Conservation (phyloP, 2,888 invertebrate species). For the Sarcophaga caerulescens region DNA sequence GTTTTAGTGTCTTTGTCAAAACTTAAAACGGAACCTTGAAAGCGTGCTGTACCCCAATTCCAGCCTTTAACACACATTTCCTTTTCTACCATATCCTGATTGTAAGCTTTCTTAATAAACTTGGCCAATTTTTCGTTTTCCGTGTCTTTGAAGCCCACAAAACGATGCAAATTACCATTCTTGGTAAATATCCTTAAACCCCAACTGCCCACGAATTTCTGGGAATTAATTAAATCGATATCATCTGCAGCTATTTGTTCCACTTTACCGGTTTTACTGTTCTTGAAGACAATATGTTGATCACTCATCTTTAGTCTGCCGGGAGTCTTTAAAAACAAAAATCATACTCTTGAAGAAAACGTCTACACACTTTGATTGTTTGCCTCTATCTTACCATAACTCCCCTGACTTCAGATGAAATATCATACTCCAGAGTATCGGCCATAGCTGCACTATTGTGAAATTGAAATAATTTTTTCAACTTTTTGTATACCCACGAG, state of each 20-base stretch:
- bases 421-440: conserved; percentile 95
- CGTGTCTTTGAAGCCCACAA: conserved; percentile 95
- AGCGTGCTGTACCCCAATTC: conserved; percentile 99
- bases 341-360: not conserved
- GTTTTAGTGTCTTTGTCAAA: conserved; percentile 92
- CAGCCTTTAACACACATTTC: conserved; percentile 98
- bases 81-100: conserved; percentile 93
- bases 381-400: conserved; percentile 86
- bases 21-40: conserved; percentile 92
- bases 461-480: not conserved
- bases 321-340: conserved; percentile 86
- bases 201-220: conserved; percentile 94
- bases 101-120: conserved; percentile 92
- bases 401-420: conserved; percentile 91
- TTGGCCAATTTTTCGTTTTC: conserved; percentile 96
- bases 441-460: conserved; percentile 79
- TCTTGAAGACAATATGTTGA: conserved; percentile 94
- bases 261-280: conserved; percentile 97
- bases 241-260: conserved; percentile 93
- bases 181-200: conserved; percentile 94
- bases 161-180: conserved; percentile 94
- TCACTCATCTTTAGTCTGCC: conserved; percentile 96
- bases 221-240: conserved; percentile 95
- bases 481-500: conserved; percentile 16
- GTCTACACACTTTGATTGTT: not conserved